phyloP scores from a whole-genome alignment of 2,113 vertebrate genomes.

The Pseudorhombus dupliciocellatus region DNA sequence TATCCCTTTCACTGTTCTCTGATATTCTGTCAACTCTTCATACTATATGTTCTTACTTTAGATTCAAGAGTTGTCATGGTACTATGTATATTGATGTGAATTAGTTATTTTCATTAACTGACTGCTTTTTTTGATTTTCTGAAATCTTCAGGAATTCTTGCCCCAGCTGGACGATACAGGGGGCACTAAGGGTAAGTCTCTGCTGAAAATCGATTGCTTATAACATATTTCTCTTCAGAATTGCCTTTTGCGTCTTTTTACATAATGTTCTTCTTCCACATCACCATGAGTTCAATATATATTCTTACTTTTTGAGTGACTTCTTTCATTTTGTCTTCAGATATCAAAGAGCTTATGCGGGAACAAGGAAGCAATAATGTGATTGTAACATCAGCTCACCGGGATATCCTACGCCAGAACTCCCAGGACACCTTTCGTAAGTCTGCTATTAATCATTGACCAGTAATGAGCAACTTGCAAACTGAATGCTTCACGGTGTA shows the following conservation, averaged over 20 bases:
- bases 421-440: conserved; percentile 85
- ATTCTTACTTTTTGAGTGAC: neutral
- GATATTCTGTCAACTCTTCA: neutral
- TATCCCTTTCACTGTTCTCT: neutral
- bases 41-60: too few species aligned
- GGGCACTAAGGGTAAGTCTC: conserved; percentile 79
- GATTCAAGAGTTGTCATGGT: neutral
- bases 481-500: conserved; percentile 2
- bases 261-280: neutral
- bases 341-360: conserved; percentile 86
- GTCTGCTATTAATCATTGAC: conserved; percentile 38
- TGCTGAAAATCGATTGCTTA: neutral
- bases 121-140: neutral
- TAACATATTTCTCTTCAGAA: neutral
- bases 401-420: conserved; percentile 84
- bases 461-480: neutral
- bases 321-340: conserved; percentile 59
- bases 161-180: conserved; percentile 87
- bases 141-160: conserved; percentile 83
- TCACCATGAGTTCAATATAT: neutral
- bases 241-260: too few species aligned
- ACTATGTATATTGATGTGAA: neutral
- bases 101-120: neutral
- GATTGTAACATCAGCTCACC: conserved; percentile 85
- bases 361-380: conserved; percentile 87